Evolutionary conservation across 2,113 vertebrate genomes (phyloP).

Genomic region (Phasianus colchicus): DNA sequence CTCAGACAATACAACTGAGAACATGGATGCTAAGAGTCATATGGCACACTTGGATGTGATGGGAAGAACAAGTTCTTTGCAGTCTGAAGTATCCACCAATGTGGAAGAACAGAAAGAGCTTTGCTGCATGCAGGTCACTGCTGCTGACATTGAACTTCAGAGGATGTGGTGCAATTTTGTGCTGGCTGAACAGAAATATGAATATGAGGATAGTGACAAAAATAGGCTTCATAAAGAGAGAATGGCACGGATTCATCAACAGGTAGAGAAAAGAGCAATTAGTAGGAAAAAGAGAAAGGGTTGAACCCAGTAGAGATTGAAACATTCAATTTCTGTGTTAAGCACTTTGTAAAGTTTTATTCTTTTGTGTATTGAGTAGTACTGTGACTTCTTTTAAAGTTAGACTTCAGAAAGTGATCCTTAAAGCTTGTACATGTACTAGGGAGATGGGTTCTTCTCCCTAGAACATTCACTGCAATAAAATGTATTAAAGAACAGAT

Average conservation of each 20-base stretch:
- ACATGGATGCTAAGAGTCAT: not conserved
- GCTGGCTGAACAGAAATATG: constrained; percentile 48
- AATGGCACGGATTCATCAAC: constrained; percentile 58
- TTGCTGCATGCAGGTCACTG: not conserved
- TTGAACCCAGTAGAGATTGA: not conserved
- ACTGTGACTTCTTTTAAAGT: not conserved
- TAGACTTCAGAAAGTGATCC: not conserved
- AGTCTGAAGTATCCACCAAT: not conserved
- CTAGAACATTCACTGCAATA: not conserved
- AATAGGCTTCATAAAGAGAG: constrained; percentile 60
- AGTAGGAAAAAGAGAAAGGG: not conserved
- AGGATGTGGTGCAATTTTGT: constrained; percentile 62
- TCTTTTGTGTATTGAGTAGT: not conserved
- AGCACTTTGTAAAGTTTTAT: not conserved
- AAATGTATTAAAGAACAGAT: not conserved
- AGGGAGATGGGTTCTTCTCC: not conserved
- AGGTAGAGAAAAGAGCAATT: not conserved
- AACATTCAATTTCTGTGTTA: not conserved
- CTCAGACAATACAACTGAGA: not conserved
- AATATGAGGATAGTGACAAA: constrained; percentile 63
- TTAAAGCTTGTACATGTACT: not conserved
- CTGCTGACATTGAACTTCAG: constrained; percentile 49
- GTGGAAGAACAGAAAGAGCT: not conserved
- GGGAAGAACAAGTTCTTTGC: not conserved
- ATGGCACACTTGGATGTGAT: not conserved